Base-by-base conservation (phyloP, 2,113 vertebrate species). In the Ardeotis arabs region DNA sequence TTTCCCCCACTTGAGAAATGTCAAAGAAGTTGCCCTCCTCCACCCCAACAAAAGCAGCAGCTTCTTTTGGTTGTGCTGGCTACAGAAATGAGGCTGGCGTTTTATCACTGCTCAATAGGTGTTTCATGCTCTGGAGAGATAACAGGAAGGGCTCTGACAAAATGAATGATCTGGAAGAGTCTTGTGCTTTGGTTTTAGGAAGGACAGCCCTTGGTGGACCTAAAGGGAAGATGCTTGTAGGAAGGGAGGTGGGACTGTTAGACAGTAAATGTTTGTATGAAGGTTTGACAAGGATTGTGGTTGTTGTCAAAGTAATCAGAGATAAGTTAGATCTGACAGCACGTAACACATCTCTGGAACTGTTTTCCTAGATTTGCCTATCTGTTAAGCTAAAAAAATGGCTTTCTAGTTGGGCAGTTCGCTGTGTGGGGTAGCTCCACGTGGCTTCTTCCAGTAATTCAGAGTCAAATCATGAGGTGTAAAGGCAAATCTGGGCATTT, bases 381-480 rank as follows among this genome's bases (percentile, higher is more conserved):
- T 55, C 41, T 85, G 21, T 24, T 39, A 23, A 62, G 39, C 35
- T 39, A 7, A 24, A 25, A 63, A 60, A 59, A 11, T 41, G 16
- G 37, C 12, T 68, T 59, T 68, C 20, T 50, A n/a, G 10, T 35
- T 52, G 53, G 31, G n/a, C 41, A 39, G 8, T 13, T 78, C 16
- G 5, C 37, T 27, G 9, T 14, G 23, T 11, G 56, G 60, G 59
- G 3, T 21, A 16, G 39, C 44, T 82, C 49, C 45, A 44, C 0
- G 7, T n/a, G 24, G 12, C 60, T 56, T 4, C 37, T 80, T 24
- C 47, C 29, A 16, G 69, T 80, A 37, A 9, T 52, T 41, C 23
- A 0, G 8, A 44, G n/a, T 60, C 21, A 27, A 33, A 9, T 5
- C 0, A 0, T 10, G 79, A 55, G 44, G 12, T n/a, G 15, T 27